Conservation (phyloP, 2,797 vertebrate species). For the Graptemys geographica region DNA sequence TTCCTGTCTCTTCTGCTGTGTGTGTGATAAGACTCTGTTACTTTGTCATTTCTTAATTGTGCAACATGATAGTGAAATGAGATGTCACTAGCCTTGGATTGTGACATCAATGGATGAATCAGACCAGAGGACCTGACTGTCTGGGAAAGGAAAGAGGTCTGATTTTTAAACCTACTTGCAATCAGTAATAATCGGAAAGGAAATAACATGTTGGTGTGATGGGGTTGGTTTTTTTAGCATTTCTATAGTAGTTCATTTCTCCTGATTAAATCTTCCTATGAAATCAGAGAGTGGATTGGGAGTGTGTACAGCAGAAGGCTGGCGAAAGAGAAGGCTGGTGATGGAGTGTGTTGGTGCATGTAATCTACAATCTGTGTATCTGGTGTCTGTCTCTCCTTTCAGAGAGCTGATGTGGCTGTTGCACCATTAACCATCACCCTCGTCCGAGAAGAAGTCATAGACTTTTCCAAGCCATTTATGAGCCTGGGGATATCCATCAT, state of each 20-base stretch:
- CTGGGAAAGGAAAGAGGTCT: not conserved
- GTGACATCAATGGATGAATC: slow-evolving; percentile 54
- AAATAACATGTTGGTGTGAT: slow-evolving; percentile 35
- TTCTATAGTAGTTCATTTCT: slow-evolving; percentile 25
- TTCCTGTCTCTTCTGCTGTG: slow-evolving; percentile 53
- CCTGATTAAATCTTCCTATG: slow-evolving; percentile 4
- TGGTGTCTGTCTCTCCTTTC: slow-evolving; percentile 51
- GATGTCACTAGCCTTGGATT: slow-evolving; percentile 56
- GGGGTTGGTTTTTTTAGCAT: slow-evolving; percentile 6
- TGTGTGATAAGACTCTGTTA: slow-evolving; percentile 53
- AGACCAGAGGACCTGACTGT: slow-evolving; percentile 15
- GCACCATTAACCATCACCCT: slow-evolving; percentile 98
- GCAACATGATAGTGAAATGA: not conserved
- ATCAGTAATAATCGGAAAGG: slow-evolving; percentile 13
- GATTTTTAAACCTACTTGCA: slow-evolving; percentile 46
- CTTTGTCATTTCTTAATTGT: not conserved
- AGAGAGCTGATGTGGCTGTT: slow-evolving; percentile 98
- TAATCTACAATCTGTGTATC: not conserved
- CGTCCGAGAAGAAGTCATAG: slow-evolving; percentile 98
- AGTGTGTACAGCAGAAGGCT: slow-evolving; percentile 21
- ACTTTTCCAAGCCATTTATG: slow-evolving; percentile 99
- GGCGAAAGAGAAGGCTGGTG: not conserved
- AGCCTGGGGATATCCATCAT: slow-evolving; percentile 99
- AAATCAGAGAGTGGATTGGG: accelerated
- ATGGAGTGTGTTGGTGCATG: not conserved